These are phyloP conservation scores for Thera britannica DNA, from an alignment of 2,888 invertebrate genomes.

Conservation along the genomic window DNA sequence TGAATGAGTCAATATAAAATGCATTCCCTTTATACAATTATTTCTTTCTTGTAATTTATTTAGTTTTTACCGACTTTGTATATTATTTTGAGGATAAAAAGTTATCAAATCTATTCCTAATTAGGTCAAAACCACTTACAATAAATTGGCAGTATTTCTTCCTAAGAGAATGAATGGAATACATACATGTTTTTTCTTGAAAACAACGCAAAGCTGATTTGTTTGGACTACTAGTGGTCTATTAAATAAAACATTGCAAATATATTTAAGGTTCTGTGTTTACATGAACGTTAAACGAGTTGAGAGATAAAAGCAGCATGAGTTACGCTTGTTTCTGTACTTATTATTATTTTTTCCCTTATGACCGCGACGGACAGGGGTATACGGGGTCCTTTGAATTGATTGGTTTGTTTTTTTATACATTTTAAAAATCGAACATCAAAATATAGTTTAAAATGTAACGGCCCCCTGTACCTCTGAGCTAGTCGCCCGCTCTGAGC, in stretches of 20 bases:
- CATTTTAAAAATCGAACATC: not conserved
- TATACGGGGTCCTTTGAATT: slow-evolving; percentile 39
- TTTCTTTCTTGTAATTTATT: slow-evolving; percentile 46
- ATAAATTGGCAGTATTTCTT: not conserved
- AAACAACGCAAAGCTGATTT: slow-evolving; percentile 4
- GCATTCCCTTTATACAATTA: slow-evolving; percentile 61
- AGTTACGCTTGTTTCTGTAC: slow-evolving; percentile 66
- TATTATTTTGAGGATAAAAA: slow-evolving; percentile 12
- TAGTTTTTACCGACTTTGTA: slow-evolving; percentile 20
- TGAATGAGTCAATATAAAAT: slow-evolving; percentile 60
- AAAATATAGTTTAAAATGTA: not conserved
- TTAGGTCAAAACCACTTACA: slow-evolving; percentile 2
- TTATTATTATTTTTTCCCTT: slow-evolving; percentile 66
- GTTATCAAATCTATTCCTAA: slow-evolving; percentile 21
- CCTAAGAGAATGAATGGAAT: not conserved
- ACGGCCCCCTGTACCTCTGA: slow-evolving; percentile 58
- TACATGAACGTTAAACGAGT: not conserved
- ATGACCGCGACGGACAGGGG: slow-evolving; percentile 65
- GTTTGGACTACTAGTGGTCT: slow-evolving; percentile 2
- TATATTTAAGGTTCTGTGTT: not conserved
- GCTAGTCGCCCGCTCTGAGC: slow-evolving; percentile 77
- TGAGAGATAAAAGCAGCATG: slow-evolving; percentile 67
- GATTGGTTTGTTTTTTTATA: not conserved
- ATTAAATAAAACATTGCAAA: not conserved
- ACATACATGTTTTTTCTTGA: slow-evolving; percentile 1